Percentiles rank a stretch among this genome's conserved stretches.
Conservation (phyloP, 1,140 invertebrate genomes). For the Aphaenogaster floridana region DNA sequence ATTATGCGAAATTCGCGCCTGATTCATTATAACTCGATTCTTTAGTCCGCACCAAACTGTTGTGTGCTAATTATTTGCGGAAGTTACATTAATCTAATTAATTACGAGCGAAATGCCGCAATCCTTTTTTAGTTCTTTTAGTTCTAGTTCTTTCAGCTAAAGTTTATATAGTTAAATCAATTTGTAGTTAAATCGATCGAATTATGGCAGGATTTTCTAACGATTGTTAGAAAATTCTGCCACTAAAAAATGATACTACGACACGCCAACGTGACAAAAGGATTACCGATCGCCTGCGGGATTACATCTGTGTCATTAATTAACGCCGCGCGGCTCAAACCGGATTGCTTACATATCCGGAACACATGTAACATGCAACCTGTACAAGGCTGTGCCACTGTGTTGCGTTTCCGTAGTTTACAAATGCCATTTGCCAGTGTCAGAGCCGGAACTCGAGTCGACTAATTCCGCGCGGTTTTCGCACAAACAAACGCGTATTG, state of each 20-base stretch:
- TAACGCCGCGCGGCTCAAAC: not conserved
- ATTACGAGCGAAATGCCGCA: not conserved
- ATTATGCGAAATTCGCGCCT: not conserved
- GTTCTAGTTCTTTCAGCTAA: not conserved
- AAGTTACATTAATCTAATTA: not conserved
- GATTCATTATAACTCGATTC: not conserved
- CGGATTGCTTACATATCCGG: not conserved
- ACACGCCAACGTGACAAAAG: not conserved
- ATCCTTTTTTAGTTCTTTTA: not conserved
- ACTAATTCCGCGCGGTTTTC: slow-evolving; percentile 16
- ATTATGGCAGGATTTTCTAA: not conserved
- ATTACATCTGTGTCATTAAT: slow-evolving; percentile 38
- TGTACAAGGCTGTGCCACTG: not conserved
- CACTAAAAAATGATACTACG: not conserved
- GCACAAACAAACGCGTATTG: slow-evolving; percentile 10
- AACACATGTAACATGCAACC: not conserved
- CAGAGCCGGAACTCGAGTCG: not conserved
- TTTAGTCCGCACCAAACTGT: not conserved
- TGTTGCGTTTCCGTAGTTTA: slow-evolving; percentile 16
- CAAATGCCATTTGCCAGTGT: slow-evolving; percentile 23
- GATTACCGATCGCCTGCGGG: not conserved
- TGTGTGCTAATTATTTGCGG: not conserved
- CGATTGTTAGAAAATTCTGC: too few relatives aligned
- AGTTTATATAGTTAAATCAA: too few relatives aligned
- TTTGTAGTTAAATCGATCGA: not conserved